Evolutionary conservation across 2,888 invertebrate genomes (phyloP).

Genomic region (Timandra comae): DNA sequence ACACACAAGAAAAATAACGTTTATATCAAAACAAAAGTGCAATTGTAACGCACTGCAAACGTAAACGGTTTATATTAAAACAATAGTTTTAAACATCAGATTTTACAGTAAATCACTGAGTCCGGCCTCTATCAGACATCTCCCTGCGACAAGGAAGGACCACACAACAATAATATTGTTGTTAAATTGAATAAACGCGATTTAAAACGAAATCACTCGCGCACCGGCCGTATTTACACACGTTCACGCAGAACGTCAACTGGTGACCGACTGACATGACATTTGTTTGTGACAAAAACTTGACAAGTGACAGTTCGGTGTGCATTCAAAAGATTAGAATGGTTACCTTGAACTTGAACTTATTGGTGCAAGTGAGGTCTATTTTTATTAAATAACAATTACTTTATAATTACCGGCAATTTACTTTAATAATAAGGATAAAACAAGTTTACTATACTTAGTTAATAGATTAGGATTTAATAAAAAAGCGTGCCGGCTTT

Average conservation of each 20-base stretch:
- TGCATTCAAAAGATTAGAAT: slow-evolving; percentile 37
- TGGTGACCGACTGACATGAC: slow-evolving; percentile 56
- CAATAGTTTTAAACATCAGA: slow-evolving; percentile 27
- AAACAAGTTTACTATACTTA: too few species aligned
- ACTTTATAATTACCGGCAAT: too few species aligned
- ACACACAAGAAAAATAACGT: slow-evolving; percentile 38
- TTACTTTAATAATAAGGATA: too few species aligned
- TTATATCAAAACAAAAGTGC: slow-evolving; percentile 48
- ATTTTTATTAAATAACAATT: too few species aligned
- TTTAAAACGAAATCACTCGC: slow-evolving; percentile 61
- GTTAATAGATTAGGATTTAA: too few species aligned
- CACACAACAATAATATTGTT: slow-evolving; percentile 50
- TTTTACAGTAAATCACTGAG: slow-evolving; percentile 32
- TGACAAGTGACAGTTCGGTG: slow-evolving; percentile 42
- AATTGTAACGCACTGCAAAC: slow-evolving; percentile 24
- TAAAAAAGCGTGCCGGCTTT: too few species aligned
- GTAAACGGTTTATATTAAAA: slow-evolving; percentile 33
- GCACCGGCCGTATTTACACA: slow-evolving; percentile 38
- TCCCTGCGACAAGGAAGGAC: slow-evolving; percentile 41
- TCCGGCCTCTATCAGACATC: slow-evolving; percentile 43
- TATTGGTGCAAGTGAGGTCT: too few species aligned
- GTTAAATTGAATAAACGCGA: slow-evolving; percentile 67
- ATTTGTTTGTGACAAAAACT: slow-evolving; percentile 26
- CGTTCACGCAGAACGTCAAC: slow-evolving; percentile 56
- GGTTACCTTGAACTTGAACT: slow-evolving; percentile 59